Conservation (phyloP, 2,113 vertebrate genomes). For the Microtus oregoni region DNA sequence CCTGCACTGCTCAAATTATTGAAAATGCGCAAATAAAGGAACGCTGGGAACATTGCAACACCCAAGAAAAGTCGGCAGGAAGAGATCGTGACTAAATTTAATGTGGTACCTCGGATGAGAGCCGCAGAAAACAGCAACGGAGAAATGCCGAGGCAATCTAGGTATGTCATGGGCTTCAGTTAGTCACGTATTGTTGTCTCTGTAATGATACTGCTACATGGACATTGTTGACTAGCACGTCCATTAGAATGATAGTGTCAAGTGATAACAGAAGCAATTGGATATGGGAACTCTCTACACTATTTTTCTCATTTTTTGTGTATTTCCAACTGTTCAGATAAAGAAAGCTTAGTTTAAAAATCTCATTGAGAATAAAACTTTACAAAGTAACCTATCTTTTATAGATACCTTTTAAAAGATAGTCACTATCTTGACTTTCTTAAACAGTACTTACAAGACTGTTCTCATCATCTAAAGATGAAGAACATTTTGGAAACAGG, state of each 20-base stretch:
- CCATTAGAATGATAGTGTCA: background rate
- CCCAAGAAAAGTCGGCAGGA: background rate
- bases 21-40: constrained; percentile 16
- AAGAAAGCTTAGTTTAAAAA: background rate
- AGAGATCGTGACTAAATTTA: background rate
- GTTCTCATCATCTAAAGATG: background rate
- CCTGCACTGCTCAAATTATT: background rate
- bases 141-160: background rate
- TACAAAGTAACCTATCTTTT: background rate
- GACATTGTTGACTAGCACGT: background rate
- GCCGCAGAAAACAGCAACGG: background rate
- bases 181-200: background rate
- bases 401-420: background rate
- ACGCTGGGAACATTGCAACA: background rate
- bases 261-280: background rate
- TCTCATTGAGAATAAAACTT: constrained; percentile 13
- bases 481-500: background rate
- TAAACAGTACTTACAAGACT: background rate
- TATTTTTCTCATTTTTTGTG: background rate
- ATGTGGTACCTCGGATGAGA: background rate
- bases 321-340: constrained; percentile 12
- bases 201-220: background rate
- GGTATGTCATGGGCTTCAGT: background rate
- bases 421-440: constrained; percentile 9
- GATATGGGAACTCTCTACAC: background rate